Evolutionary conservation across 2,888 invertebrate genomes (phyloP), one percentile per base, ranked within the genome.

Genomic region (Drosophila planitibia): DNA sequence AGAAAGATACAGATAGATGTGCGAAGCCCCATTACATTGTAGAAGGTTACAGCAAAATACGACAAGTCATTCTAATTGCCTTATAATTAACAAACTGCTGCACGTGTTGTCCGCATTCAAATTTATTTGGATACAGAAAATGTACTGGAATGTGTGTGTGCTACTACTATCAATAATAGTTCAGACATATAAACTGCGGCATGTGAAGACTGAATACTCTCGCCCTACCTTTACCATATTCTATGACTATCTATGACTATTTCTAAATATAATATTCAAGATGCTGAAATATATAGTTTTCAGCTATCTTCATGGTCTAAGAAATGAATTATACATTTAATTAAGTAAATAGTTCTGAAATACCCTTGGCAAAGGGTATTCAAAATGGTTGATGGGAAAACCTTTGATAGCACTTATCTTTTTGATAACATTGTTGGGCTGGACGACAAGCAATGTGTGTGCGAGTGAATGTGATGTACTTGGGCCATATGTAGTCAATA

Each of bases 321-420:
- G 32, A 35, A 57, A 39, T n/a, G 19, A 2, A 37, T 32, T 25
- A 37, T 32, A 22, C 14, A 61, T 33, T n/a, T 44, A 12, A 44
- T 44, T 5, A 22, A 44, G 5, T 44, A 14, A 44, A 62, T 44
- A 39, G 5, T 14, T 22, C 28, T 28, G 35, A 14, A n/a, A 37
- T 53, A 57, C 47, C 57, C 33, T 14, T 30, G 3, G 4, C 9
- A 51, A 28, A 35, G 51, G 33, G 30, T 52, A 39, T 25, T 12
- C 14, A 30, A 44, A 52, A n/a, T 35, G n/a, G 4, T 25, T 59
- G 25, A 53, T 65, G 81, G 81, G 69, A 81, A 81, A 81, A 81
- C 79, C 79, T 60, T 22, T 67, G 79, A 76, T 81, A 79, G 25
- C n/a, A 44, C 41, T 52, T 81, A 79, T 81, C 79, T 62, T 16